Base-by-base conservation (phyloP, 2,113 vertebrate genomes). In the Barbus barbus region DNA sequence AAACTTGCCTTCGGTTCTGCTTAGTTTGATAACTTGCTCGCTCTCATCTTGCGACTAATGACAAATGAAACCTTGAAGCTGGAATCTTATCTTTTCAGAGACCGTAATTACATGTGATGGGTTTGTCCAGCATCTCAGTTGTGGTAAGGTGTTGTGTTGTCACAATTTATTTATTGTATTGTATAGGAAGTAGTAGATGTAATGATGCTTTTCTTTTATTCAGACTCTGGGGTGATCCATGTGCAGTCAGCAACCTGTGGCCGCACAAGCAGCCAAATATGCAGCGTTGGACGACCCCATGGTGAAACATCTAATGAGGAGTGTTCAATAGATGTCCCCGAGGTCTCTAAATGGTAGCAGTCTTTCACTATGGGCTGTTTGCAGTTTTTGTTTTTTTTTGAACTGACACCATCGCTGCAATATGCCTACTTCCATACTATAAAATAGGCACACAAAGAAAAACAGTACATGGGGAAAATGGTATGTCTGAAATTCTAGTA, bases 101-200 rank as follows among this genome's bases (percentile, higher is more conserved):
- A 73, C n/a, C 1, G 71, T 73, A 16, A 24, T 73, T 16, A 73
- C 71, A 44, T 73, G 71, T 73, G 51, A 71, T 13, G 51, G 71
- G 24, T 31, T 24, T 41, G 26, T 58, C 20, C 67, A 82, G 48
- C 60, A 4, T 65, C 38, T 73, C 28, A 56, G 13, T 18, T 31
- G 61, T 65, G 61, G 31, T 33, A 53, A 58, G 33, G 11, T 51
- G 13, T 11, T 33, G 51, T 26, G 16, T 9, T 82, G 31, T 72
- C 9, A 67, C 18, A 6, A 7, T 16, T 48, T 16, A 14, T 48
- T 16, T 48, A 48, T 48, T 48, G 46, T 48, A 48, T 48, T 48
- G 1, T 18, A 14, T 48, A 4, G 13, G 3, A 53, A 48, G 22
- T 24, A 16, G 26, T 38, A 1, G 1, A 44, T 73, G 69, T 14